Conservation (phyloP, 2,797 vertebrate genomes). For the Protonibea diacanthus region DNA sequence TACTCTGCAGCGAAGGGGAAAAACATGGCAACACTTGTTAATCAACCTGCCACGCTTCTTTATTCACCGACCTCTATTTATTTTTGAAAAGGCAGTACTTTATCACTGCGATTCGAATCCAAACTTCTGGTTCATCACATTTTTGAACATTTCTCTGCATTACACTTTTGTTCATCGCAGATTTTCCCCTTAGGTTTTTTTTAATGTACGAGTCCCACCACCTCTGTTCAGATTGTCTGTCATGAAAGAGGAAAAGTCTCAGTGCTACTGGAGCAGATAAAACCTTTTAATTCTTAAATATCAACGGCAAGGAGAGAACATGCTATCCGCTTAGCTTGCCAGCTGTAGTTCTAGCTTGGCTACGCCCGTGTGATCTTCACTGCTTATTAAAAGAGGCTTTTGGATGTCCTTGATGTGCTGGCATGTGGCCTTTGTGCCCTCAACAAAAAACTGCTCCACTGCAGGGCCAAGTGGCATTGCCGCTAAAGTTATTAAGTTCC, state of each 20-base stretch:
- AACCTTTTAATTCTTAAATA: background rate
- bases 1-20: background rate
- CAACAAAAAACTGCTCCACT: too few species aligned
- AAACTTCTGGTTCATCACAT: conserved; percentile 9
- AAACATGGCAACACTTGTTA: background rate
- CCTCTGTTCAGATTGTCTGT: background rate
- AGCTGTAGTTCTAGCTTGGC: background rate
- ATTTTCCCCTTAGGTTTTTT: background rate
- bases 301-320: background rate
- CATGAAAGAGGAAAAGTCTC: background rate
- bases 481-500: too few species aligned
- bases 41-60: background rate
- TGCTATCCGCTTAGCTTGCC: background rate
- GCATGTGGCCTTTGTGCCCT: too few species aligned
- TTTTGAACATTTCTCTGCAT: background rate
- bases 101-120: background rate
- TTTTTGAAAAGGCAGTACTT: background rate
- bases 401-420: too few species aligned
- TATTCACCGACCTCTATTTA: background rate
- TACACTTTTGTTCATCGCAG: background rate
- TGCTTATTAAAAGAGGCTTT: too few species aligned
- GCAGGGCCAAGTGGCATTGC: too few species aligned
- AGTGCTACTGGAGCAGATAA: background rate
- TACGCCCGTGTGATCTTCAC: background rate
- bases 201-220: background rate